Base-by-base conservation (phyloP, 2,797 vertebrate species). In the Lophius americanus region DNA sequence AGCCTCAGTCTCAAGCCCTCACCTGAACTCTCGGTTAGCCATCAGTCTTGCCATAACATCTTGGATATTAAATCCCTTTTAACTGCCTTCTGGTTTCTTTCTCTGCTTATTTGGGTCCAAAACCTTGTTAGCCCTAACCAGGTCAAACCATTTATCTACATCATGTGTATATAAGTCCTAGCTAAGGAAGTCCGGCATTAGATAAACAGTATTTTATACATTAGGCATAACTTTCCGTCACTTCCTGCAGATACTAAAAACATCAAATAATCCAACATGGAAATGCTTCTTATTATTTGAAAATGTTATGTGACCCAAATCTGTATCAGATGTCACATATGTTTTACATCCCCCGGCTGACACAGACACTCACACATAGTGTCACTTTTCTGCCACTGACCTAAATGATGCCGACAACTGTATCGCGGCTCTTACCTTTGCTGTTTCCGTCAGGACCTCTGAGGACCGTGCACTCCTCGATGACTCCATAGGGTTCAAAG, bases 391-490 rank as follows among this genome's bases (percentile, higher is more conserved):
- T 46, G 62, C 61, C 76, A 50, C 56, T 86, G 88, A 86, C 89
- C 85, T 78, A 87, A 85, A 88, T 89, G 68, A 74, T 39, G 42
- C 43, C 75, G 85, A 88, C 87, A 83, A 66, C 58, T 68, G 57
- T 39, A 67, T 64, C 64, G 44, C 6, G 8, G 73, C 70, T 79
- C 78, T 83, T 92, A 99, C 98, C 98, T 97, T 99, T 99, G 95
- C 97, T 99, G 94, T 97, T 99, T 76, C 98, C 97, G 6, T 99
- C 98, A 1, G 97, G 97, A 73, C 98, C 98, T 81, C 98, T 94
- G 81, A 99, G 93, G 90, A 99, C 98, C 0, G 98, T 99, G 92
- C 97, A 99, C 88, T 99, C 98, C 71, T 99, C 98, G 33, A 99
- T 99, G 83, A 96, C 96, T 81, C 98, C 98, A 36, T 98, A 99